Evolutionary conservation across 2,888 invertebrate species (phyloP), one percentile per base, ranked within the genome.

Genomic region (Venustoraphidia nigricollis): DNA sequence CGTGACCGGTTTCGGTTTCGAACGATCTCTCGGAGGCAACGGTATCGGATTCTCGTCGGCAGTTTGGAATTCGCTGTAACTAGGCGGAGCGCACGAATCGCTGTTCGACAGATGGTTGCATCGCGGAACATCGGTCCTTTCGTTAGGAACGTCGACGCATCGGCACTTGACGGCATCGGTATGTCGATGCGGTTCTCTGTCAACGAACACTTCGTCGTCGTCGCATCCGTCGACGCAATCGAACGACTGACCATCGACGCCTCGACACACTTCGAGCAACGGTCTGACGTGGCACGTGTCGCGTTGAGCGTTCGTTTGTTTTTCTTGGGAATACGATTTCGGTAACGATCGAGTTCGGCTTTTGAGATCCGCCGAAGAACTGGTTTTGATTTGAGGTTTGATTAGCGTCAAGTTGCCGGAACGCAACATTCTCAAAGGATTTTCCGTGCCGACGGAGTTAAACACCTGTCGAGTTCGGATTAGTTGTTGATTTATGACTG

Each of bases 1-100:
- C 36, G 70, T 73, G 9, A 77, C 73, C 51, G 77, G 70, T n/a
- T 79, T 66, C 1, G 72, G 70, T 60, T 79, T 77, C 27, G 75
- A 76, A 17, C 81, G 70, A 60, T 86, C 85, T 54, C 86, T 72
- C 0, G 89, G 87, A 1, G 89, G 89, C 52, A 90, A 65, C 1
- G 88, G 88, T 52, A 88, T 77, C 1, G 82, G 81, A 66, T 86
- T 86, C 39, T 67, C 66, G 10, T 66, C 66, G 46, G 53, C 54
- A 8, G 37, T 42, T 45, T 45, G 45, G n/a, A 14, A 47, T 43
- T 47, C 40, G 37, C 10, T 14, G 36, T 46, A 38, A 40, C 42
- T 47, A 3, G 42, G 43, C 14, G 43, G 37, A 11, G 36, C 10
- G 6, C 27, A 27, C 6, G 27, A 27, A 27, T 27, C 27, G 27